These are phyloP conservation scores for Miltochrista miniata DNA, from an alignment of 2,888 invertebrate species.

Conservation along the genomic window DNA sequence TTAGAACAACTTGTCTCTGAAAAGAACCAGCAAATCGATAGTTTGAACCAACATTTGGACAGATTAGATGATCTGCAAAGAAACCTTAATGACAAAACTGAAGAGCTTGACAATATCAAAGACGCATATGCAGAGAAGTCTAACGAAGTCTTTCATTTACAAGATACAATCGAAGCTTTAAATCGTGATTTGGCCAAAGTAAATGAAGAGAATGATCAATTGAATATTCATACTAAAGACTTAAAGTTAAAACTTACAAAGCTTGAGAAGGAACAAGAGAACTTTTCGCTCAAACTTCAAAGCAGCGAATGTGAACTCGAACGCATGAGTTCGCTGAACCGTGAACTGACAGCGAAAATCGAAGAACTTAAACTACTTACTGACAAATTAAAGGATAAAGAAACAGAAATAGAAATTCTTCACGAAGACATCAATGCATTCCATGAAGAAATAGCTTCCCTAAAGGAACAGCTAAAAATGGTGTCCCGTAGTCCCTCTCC, in stretches of 20 bases:
- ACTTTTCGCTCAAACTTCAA: conserved; percentile 66
- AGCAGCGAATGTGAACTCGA: conserved; percentile 68
- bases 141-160: conserved; percentile 68
- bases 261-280: conserved; percentile 76
- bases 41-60: conserved; percentile 76
- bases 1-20: conserved; percentile 82
- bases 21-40: conserved; percentile 81
- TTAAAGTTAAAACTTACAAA: conserved; percentile 66
- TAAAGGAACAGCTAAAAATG: conserved; percentile 77
- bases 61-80: conserved; percentile 78
- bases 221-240: conserved; percentile 62
- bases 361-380: conserved; percentile 70
- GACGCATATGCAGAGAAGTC: conserved; percentile 75
- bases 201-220: conserved; percentile 69
- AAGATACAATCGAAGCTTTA: conserved; percentile 63
- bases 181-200: conserved; percentile 66
- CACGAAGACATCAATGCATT: conserved; percentile 78
- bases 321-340: conserved; percentile 65
- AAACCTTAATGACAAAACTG: conserved; percentile 75
- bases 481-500: conserved; percentile 83
- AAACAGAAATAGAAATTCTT: conserved; percentile 81
- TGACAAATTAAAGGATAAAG: conserved; percentile 76
- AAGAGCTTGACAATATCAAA: conserved; percentile 74
- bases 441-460: conserved; percentile 74
- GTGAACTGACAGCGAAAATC: conserved; percentile 66